Percentiles rank a stretch among this genome's conserved stretches.
Evolutionary conservation across 2,797 vertebrate genomes (phyloP).

Genomic region (Danio tinwini): DNA sequence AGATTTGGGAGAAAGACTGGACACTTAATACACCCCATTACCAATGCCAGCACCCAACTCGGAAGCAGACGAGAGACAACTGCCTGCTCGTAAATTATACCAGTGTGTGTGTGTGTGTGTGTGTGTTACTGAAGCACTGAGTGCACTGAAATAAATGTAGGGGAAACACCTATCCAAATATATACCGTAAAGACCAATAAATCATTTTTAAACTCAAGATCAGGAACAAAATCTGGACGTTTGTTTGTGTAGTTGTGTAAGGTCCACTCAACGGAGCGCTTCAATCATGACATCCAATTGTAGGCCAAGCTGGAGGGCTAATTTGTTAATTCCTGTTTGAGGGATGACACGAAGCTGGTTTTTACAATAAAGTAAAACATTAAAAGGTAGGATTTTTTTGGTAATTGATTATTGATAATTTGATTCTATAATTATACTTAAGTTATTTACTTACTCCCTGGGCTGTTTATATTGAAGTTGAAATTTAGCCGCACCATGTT

Average conservation of each 20-base stretch:
- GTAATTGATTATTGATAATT: too few species aligned
- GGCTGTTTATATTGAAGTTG: too few species aligned
- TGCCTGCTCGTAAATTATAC: slow-evolving; percentile 71
- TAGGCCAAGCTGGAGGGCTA: background rate
- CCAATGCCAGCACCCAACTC: slow-evolving; percentile 55
- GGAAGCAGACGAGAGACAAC: slow-evolving; percentile 65
- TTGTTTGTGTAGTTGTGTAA: background rate
- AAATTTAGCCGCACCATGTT: too few species aligned
- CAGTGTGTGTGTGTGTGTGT: slow-evolving; percentile 15
- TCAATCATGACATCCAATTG: slow-evolving; percentile 1
- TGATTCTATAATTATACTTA: too few species aligned
- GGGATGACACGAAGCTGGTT: too few species aligned
- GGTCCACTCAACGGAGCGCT: background rate
- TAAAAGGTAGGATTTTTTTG: too few species aligned
- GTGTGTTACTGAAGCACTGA: background rate
- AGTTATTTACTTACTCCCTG: too few species aligned
- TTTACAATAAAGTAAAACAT: too few species aligned
- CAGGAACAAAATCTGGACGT: background rate
- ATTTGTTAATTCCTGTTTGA: background rate
- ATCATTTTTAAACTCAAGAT: background rate
- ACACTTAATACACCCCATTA: slow-evolving; percentile 40
- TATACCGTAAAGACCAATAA: slow-evolving; percentile 24
- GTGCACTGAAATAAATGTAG: slow-evolving; percentile 6
- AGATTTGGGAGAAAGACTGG: slow-evolving; percentile 45
- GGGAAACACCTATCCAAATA: slow-evolving; percentile 12